phyloP scores from a whole-genome alignment of 1,140 invertebrate species.

The Drosophila nigromelanica region DNA sequence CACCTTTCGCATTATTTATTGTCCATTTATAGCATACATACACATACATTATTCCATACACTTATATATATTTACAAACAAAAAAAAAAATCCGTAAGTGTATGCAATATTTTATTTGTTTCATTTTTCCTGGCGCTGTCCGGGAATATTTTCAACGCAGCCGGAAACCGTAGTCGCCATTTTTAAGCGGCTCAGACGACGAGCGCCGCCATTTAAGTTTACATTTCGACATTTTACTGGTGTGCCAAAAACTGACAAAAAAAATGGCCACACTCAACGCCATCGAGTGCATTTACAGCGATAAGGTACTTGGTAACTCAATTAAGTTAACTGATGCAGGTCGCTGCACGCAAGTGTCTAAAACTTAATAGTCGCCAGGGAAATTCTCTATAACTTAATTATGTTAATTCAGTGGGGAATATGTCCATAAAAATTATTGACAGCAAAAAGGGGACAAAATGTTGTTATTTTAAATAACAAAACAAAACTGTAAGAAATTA shows the following conservation, averaged over 20 bases:
- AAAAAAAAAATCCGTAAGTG: constrained; percentile 23
- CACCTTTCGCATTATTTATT: constrained; percentile 69
- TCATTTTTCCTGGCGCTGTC: constrained; percentile 36
- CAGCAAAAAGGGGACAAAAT: too few relatives aligned
- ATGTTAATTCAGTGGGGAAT: too few relatives aligned
- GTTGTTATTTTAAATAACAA: too few relatives aligned
- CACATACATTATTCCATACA: not conserved
- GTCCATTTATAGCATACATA: constrained; percentile 22
- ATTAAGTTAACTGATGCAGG: constrained; percentile 57
- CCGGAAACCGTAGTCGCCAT: constrained; percentile 12
- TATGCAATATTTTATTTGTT: constrained; percentile 35
- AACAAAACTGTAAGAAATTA: too few relatives aligned
- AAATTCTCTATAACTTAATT: not conserved
- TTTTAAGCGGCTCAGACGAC: constrained; percentile 48
- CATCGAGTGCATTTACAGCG: constrained; percentile 63
- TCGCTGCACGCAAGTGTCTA: not conserved
- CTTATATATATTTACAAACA: too few relatives aligned
- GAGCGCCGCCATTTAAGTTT: constrained; percentile 55
- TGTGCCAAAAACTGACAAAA: constrained; percentile 3
- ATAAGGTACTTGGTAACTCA: constrained; percentile 75
- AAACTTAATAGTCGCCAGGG: constrained; percentile 8
- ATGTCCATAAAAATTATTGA: too few relatives aligned
- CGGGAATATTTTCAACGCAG: not conserved
- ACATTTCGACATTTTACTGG: constrained; percentile 13
- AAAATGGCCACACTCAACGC: not conserved